These are phyloP conservation scores for Vulpes vulpes DNA, from an alignment of 2,113 vertebrate species.

Conservation along the genomic window DNA sequence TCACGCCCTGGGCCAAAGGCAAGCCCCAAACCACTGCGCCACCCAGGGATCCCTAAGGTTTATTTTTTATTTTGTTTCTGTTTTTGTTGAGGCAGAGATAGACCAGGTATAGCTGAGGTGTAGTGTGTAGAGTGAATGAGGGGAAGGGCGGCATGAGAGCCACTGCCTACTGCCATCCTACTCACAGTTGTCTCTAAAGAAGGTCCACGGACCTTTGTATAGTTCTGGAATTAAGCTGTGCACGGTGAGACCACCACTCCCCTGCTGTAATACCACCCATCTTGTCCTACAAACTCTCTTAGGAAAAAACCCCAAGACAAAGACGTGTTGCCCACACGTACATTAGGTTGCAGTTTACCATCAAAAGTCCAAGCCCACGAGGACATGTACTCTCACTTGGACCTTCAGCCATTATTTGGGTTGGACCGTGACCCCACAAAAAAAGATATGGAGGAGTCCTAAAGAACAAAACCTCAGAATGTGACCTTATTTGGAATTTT, in stretches of 20 bases:
- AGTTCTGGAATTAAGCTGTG: too few species aligned
- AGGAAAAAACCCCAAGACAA: neutral
- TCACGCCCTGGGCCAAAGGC: too few species aligned
- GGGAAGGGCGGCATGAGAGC: neutral
- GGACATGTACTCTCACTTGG: neutral
- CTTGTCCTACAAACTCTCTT: neutral
- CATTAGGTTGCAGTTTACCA: neutral
- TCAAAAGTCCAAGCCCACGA: neutral
- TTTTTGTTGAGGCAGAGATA: neutral
- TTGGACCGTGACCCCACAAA: neutral
- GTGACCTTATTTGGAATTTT: neutral
- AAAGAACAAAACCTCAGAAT: neutral
- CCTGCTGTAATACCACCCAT: neutral
- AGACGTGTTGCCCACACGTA: neutral
- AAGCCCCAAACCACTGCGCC: too few species aligned
- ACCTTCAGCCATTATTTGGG: neutral
- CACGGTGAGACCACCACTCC: neutral
- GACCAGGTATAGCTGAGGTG: neutral
- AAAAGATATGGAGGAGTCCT: neutral
- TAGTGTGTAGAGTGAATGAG: neutral
- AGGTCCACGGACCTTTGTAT: fast-evolving
- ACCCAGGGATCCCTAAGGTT: neutral
- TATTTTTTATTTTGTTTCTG: neutral
- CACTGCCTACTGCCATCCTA: too few species aligned
- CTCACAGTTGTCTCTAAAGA: neutral